Base-by-base conservation (phyloP, 2,113 vertebrate species). In the Nerophis ophidion region DNA sequence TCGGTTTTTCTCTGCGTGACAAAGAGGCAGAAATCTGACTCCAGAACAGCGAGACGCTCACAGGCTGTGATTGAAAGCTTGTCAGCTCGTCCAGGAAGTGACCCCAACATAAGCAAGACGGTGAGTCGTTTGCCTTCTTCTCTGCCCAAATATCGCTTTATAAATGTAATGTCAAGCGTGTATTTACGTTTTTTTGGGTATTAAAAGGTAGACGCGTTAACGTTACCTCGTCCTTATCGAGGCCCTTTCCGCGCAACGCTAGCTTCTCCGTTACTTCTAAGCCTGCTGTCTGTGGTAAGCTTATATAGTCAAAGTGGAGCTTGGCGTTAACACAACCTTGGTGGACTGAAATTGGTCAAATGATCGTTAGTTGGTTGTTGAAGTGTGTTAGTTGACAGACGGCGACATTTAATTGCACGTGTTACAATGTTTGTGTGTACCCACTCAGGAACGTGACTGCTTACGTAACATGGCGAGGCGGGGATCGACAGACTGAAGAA, bases 21-120 rank as follows among this genome's bases (percentile, higher is more conserved):
- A 1, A 5, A 4, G 16, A 8, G 3, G 15, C 19, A 9, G 35
- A 59, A 15, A 71, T 63, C 65, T 70, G 72, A 72, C 33, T 2
- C 0, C 10, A 64, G 63, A 66, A 66, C 75, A 51, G 65, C 5
- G 2, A 12, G 2, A 42, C 16, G 54, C 16, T 8, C 34, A 26
- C 40, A 12, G 1, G 34, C 47, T 70, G 55, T 66, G 72, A 83
- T 84, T 82, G 86, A 82, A 64, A 6, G 44, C 49, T 54, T 15
- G 5, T 42, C 2, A 17, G 66, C 56, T 59, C 47, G 62, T 60
- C 60, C 55, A 53, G 16, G 51, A n/a, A 26, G 0, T 4, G 63
- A 54, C 19, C 35, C 58, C 53, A 14, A 53, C 55, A 36, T 16
- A 48, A 35, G 7, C 0, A 17, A n/a, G 26, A 57, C 48, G 65